A percentile compares a stretch with the other conserved stretches of the same genome.
phyloP scores from a whole-genome alignment of 2,113 vertebrate species.

The Elaphurus davidianus region DNA sequence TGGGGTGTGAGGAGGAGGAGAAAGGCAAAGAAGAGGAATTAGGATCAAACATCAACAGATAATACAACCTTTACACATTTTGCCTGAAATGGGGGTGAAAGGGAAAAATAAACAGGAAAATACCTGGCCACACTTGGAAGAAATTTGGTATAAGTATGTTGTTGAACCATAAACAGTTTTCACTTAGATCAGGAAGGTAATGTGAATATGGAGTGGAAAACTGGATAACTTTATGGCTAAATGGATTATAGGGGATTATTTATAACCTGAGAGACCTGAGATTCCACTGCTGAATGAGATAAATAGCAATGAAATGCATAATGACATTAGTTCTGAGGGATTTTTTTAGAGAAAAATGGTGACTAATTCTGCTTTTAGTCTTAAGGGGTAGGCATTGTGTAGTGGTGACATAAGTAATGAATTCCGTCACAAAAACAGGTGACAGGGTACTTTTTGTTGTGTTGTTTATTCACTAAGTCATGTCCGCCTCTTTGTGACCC shows the following conservation, averaged over 20 bases:
- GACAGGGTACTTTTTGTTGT: neutral
- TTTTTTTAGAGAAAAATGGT: neutral
- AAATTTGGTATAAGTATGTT: neutral
- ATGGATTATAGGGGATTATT: neutral
- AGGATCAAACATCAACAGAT: neutral
- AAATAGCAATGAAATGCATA: neutral
- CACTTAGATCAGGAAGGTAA: neutral
- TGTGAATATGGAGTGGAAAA: neutral
- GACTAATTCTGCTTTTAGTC: neutral
- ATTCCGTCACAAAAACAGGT: neutral
- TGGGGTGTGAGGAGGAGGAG: neutral
- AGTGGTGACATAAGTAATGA: neutral
- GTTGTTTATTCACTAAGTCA: neutral
- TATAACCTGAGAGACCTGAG: neutral
- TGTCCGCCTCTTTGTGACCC: neutral
- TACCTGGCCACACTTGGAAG: neutral
- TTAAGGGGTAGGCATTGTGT: neutral
- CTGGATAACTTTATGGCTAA: neutral
- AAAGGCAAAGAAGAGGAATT: neutral
- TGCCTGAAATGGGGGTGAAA: neutral
- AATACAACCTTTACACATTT: neutral
- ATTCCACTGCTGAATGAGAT: neutral
- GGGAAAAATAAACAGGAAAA: neutral
- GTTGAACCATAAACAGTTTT: neutral
- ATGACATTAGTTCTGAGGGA: neutral